Evolutionary conservation across 2,797 vertebrate species (phyloP).

Genomic region (Hozukius guyotensis): DNA sequence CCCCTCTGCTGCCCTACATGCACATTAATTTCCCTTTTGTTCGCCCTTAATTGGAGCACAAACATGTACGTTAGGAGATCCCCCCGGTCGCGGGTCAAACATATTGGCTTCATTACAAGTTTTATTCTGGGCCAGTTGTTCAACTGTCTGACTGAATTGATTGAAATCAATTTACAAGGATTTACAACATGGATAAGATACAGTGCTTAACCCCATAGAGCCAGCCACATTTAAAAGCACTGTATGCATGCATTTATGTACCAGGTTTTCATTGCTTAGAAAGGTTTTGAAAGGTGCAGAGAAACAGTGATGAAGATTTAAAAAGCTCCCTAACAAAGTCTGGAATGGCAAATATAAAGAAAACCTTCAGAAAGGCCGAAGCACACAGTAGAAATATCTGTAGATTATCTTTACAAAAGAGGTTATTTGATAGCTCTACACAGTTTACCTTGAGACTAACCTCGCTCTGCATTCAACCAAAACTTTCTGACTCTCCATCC

Average conservation of each 20-base stretch:
- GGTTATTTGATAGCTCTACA: not conserved
- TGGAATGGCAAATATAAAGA: not conserved
- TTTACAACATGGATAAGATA: not conserved
- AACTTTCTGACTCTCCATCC: not conserved
- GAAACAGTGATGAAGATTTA: not conserved
- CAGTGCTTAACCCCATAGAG: not conserved
- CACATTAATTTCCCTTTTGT: slow-evolving; percentile 57
- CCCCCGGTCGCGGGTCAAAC: not conserved
- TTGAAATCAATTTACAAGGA: not conserved
- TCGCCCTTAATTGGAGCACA: slow-evolving; percentile 61
- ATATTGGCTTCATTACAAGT: slow-evolving; percentile 30
- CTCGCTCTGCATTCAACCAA: not conserved
- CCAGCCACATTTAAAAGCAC: not conserved
- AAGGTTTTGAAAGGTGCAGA: not conserved
- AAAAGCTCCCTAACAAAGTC: not conserved
- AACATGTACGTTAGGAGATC: slow-evolving; percentile 21
- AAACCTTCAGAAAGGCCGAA: not conserved
- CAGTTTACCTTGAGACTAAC: not conserved
- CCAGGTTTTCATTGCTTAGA: not conserved
- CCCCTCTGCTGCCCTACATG: slow-evolving; percentile 59
- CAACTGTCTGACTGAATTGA: not conserved
- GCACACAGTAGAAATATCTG: not conserved
- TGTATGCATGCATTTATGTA: not conserved
- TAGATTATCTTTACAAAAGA: not conserved
- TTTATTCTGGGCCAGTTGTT: not conserved